A percentile compares a stretch with the other conserved stretches of the same genome.
phyloP scores from a whole-genome alignment of 2,888 invertebrate genomes.

The Chirona hameri region DNA sequence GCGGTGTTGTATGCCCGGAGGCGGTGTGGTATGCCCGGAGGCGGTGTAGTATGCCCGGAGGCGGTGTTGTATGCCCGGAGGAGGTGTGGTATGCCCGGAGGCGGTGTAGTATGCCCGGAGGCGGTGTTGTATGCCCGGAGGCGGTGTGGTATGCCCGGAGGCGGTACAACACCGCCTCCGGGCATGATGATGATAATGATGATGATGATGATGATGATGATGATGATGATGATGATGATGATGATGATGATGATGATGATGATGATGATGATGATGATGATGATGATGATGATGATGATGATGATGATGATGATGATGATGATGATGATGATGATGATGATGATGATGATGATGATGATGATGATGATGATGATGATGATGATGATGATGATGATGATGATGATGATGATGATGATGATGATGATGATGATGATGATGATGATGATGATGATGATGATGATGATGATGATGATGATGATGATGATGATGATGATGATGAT shows the following conservation, averaged over 20 bases:
- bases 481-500: too few species aligned
- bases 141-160: too few species aligned
- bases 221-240: not conserved
- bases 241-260: not conserved
- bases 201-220: not conserved
- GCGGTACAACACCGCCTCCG: too few species aligned
- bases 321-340: not conserved
- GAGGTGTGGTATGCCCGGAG: too few species aligned
- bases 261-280: not conserved
- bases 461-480: too few species aligned
- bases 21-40: too few species aligned
- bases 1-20: too few species aligned
- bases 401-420: not conserved
- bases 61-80: too few species aligned
- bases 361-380: not conserved
- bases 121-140: too few species aligned
- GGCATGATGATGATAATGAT: not conserved
- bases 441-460: not conserved
- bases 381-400: not conserved
- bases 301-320: not conserved
- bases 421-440: slow-evolving; percentile 3
- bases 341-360: not conserved
- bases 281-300: not conserved
- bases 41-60: too few species aligned
- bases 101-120: too few species aligned